Conservation (phyloP, 2,888 invertebrate genomes). For the Tholera decimalis region DNA sequence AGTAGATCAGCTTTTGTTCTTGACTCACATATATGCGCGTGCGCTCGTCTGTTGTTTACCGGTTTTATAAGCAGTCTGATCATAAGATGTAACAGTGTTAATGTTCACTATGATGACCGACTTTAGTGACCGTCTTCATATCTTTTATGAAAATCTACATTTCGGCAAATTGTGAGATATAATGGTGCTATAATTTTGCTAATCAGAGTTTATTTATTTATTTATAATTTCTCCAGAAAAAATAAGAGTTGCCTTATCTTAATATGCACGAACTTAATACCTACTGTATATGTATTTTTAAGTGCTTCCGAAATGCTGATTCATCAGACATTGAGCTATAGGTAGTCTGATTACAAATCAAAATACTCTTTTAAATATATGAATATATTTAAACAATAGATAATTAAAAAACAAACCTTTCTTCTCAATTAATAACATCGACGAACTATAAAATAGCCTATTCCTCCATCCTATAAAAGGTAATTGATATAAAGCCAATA, state of each 20-base stretch:
- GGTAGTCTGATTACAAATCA: no score
- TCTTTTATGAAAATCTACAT: background rate
- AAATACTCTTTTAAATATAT: no score
- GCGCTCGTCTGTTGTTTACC: conserved; percentile 27
- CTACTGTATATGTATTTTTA: no score
- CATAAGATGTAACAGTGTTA: background rate
- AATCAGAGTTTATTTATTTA: no score
- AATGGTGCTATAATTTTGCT: no score
- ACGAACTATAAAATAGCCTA: conserved; percentile 33
- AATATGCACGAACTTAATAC: no score
- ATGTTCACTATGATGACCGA: background rate
- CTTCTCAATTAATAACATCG: conserved; percentile 13
- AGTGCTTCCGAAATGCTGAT: no score
- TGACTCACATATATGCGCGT: conserved; percentile 40
- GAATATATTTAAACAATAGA: conserved; percentile 50
- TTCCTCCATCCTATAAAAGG: conserved; percentile 53
- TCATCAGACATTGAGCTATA: no score
- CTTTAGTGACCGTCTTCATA: background rate
- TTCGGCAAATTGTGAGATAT: no score
- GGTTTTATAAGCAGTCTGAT: conserved; percentile 1
- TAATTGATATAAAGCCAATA: conserved; percentile 68
- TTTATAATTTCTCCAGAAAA: no score
- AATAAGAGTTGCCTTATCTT: no score
- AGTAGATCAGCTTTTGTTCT: conserved; percentile 16
- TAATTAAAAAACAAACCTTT: conserved; percentile 3